Evolutionary conservation across 2,888 invertebrate genomes (phyloP).

Genomic region (Brachylomia viminalis): DNA sequence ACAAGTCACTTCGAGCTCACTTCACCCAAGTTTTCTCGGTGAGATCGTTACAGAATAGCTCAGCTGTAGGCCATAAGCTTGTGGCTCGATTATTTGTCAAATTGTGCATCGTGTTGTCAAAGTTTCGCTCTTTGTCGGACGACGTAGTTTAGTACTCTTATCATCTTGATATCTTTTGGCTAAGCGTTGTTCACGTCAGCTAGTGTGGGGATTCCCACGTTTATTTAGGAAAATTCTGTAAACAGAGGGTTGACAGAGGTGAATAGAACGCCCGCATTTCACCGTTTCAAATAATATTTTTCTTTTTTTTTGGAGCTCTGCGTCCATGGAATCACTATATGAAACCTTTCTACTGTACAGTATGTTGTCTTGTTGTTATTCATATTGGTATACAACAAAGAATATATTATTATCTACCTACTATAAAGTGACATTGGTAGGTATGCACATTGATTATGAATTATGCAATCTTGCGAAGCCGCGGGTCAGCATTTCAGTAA

Average conservation of each 20-base stretch:
- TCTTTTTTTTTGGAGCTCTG: background rate
- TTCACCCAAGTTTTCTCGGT: too few species aligned
- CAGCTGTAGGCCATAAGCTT: background rate
- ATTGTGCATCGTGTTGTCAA: background rate
- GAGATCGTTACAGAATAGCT: too few species aligned
- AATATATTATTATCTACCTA: background rate
- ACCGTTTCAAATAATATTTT: background rate
- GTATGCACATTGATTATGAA: background rate
- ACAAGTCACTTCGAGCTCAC: too few species aligned
- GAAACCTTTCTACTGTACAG: background rate
- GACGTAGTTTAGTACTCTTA: conserved; percentile 6
- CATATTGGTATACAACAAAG: background rate
- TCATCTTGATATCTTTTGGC: conserved; percentile 23
- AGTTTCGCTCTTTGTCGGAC: background rate
- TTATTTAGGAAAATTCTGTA: background rate
- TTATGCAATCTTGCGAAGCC: background rate
- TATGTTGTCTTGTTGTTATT: background rate
- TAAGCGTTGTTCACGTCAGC: conserved; percentile 6
- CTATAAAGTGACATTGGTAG: background rate
- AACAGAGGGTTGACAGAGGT: background rate
- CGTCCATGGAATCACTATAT: background rate
- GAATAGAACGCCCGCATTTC: background rate
- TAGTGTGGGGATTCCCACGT: background rate
- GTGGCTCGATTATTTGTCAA: background rate
- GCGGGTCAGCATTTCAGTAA: background rate